These are phyloP conservation scores for Myotis yumanensis DNA, from an alignment of 2,113 vertebrate genomes.

Conservation along the genomic window DNA sequence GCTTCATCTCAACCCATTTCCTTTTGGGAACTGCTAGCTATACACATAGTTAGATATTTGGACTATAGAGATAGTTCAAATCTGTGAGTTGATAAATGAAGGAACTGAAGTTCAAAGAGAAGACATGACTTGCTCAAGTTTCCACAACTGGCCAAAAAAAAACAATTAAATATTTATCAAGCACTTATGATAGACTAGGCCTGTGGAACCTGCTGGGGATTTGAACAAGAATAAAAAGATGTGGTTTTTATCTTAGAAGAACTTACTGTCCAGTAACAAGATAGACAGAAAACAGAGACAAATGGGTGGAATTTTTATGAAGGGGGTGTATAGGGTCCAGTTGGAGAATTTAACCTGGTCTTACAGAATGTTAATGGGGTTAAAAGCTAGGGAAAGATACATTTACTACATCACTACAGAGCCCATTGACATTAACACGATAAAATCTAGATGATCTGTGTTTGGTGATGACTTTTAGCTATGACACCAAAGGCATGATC, in stretches of 20 bases:
- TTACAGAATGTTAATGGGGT: neutral
- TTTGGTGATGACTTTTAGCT: neutral
- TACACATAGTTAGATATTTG: neutral
- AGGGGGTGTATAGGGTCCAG: neutral
- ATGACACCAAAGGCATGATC: neutral
- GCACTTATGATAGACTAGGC: neutral
- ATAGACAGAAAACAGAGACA: slow-evolving; percentile 3
- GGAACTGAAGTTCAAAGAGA: slow-evolving; percentile 23
- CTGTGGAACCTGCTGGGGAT: neutral
- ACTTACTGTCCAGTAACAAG: neutral
- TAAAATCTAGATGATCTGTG: neutral
- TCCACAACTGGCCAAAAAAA: slow-evolving; percentile 26
- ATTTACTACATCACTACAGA: neutral
- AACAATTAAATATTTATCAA: slow-evolving; percentile 4
- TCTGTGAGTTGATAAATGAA: neutral
- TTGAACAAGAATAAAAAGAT: slow-evolving; percentile 7
- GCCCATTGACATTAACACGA: neutral
- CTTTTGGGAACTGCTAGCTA: slow-evolving; percentile 20
- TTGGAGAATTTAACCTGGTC: neutral
- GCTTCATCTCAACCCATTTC: neutral
- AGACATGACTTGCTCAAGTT: neutral
- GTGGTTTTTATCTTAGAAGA: slow-evolving; percentile 4
- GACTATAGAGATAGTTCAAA: neutral
- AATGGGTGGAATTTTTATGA: slow-evolving; percentile 19
- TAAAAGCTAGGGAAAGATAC: neutral